These are phyloP conservation scores for Lysandra coridon DNA, from an alignment of 2,888 invertebrate species.

Conservation along the genomic window DNA sequence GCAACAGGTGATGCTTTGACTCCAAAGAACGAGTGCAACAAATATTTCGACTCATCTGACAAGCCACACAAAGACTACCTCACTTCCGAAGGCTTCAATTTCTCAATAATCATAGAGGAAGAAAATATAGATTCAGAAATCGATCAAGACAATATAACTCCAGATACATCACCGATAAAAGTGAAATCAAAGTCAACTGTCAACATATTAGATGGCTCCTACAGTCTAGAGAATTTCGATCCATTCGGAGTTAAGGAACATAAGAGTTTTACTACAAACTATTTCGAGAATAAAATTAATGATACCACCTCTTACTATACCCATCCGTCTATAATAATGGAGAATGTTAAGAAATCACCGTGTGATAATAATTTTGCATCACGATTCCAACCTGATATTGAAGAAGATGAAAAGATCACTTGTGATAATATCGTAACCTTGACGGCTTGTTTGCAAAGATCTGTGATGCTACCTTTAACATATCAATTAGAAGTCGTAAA, in stretches of 20 bases:
- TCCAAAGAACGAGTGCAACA: slow-evolving; percentile 57
- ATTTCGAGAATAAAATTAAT: slow-evolving; percentile 58
- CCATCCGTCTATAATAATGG: slow-evolving; percentile 65
- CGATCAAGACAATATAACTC: slow-evolving; percentile 45
- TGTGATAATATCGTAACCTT: slow-evolving; percentile 73
- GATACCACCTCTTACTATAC: slow-evolving; percentile 58
- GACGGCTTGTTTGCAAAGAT: slow-evolving; percentile 83
- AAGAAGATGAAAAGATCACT: slow-evolving; percentile 54
- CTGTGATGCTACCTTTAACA: slow-evolving; percentile 84
- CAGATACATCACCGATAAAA: slow-evolving; percentile 57
- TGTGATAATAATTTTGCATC: slow-evolving; percentile 65
- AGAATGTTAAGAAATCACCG: slow-evolving; percentile 69
- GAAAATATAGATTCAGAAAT: slow-evolving; percentile 53
- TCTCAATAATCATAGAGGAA: slow-evolving; percentile 66
- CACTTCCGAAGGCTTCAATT: slow-evolving; percentile 65
- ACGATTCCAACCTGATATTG: slow-evolving; percentile 51
- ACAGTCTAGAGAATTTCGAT: slow-evolving; percentile 68
- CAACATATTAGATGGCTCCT: slow-evolving; percentile 73
- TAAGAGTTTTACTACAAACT: slow-evolving; percentile 52
- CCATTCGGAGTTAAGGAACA: slow-evolving; percentile 68
- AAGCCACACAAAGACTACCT: slow-evolving; percentile 60
- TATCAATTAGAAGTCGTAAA: slow-evolving; percentile 86
- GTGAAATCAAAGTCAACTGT: slow-evolving; percentile 57
- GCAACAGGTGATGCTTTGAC: slow-evolving; percentile 61
- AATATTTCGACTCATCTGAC: slow-evolving; percentile 53